Evolutionary conservation across 2,797 vertebrate genomes (phyloP), one percentile per base, ranked within the genome.

Genomic region (Rhynchotus rufescens): DNA sequence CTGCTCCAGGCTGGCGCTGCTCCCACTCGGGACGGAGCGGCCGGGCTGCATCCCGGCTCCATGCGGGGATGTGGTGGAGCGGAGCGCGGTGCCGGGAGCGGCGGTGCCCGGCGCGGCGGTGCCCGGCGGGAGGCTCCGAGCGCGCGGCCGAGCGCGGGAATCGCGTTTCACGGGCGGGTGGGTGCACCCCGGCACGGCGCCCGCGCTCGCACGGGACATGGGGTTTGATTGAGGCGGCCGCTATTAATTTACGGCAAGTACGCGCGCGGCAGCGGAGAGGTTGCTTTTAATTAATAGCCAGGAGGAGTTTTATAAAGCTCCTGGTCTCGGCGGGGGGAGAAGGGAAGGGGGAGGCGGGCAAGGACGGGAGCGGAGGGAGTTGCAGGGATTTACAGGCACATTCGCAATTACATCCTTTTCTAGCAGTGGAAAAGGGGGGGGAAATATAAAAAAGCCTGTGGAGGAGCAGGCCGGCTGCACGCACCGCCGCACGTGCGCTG

Each of bases 261-360:
- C 89, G 92, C 97, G 94, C 93, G 77, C 30, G 96, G 97, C 97
- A 97, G 98, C 96, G 94, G 97, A 98, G 97, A 98, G 98, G 95
- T 96, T 95, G 97, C 96, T 97, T 98, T 98, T 98, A 99, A 99
- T 99, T 98, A 98, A 98, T 98, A 98, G 98, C 97, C 97, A 97
- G 96, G 89, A 98, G 97, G 97, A 98, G 97, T 90, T 84, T 93
- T 95, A 90, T 85, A 86, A 94, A 86, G 93, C 96, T 90, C 91
- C 52, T n/a, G 90, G 96, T 96, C 97, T 97, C 96, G 9, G 89
- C 34, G 4, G 92, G 81, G 81, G 78, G 85, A 86, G 85, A 91
- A 78, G 32, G 66, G 62, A 67, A 73, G 86, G 85, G 34, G 72
- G 26, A 57, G 32, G 64, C 88, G 10, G 80, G 34, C 36, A 69